Conservation (phyloP, 2,888 invertebrate genomes). For the Aphodius sticticus region DNA sequence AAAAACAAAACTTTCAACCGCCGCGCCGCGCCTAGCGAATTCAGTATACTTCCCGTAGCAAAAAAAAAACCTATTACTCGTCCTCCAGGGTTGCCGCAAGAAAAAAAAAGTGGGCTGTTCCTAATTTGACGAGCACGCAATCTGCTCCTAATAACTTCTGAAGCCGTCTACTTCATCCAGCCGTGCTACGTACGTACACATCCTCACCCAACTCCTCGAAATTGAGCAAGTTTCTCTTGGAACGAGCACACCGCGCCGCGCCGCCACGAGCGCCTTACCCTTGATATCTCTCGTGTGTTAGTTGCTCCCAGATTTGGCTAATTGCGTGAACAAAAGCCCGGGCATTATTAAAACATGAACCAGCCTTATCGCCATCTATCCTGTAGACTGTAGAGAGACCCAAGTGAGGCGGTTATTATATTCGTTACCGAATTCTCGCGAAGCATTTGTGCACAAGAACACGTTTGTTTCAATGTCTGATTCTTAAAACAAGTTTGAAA, state of each 20-base stretch:
- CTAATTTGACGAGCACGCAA: slow-evolving; percentile 4
- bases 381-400: neutral
- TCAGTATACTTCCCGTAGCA: neutral
- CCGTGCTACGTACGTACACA: neutral
- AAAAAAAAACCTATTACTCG: neutral
- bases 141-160: slow-evolving; percentile 4
- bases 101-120: neutral
- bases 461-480: neutral
- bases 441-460: neutral
- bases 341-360: slow-evolving; percentile 48
- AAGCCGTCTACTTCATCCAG: neutral
- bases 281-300: neutral
- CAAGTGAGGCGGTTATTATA: neutral
- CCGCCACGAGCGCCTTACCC: neutral
- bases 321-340: slow-evolving; percentile 48
- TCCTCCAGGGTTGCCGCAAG: neutral
- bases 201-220: neutral
- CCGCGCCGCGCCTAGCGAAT: neutral
- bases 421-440: neutral
- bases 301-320: slow-evolving; percentile 45
- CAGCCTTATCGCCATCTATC: slow-evolving; percentile 13
- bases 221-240: slow-evolving; percentile 4
- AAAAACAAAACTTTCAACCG: neutral
- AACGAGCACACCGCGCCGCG: neutral
- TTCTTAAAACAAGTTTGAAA: too few species aligned